Conservation (phyloP, 1,140 invertebrate species). For the Ceratina japonica region DNA sequence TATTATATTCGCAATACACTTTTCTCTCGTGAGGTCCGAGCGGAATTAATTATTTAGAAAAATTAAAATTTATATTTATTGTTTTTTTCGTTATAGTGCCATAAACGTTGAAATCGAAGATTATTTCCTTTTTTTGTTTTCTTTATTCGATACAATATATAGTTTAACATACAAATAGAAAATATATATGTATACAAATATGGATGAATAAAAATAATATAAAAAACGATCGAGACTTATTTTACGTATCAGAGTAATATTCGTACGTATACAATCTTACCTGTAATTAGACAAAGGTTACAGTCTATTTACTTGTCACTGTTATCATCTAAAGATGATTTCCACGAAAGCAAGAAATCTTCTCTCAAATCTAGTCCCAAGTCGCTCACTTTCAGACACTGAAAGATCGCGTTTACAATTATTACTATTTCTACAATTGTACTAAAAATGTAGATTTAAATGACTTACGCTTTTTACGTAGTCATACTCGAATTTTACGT, state of each 20-base stretch:
- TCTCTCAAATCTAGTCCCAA: conserved; percentile 80
- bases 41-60: conserved; percentile 18
- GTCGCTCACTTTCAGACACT: conserved; percentile 82
- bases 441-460: not conserved
- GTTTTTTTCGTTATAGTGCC: conserved; percentile 60
- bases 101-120: conserved; percentile 42
- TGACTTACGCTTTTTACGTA: conserved; percentile 57
- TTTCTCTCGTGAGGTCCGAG: conserved; percentile 8
- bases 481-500: conserved; percentile 63
- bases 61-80: conserved; percentile 43
- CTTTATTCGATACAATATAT: conserved; percentile 24
- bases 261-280: too few relatives aligned
- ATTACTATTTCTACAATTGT: conserved; percentile 12
- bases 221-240: not conserved
- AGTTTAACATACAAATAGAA: not conserved
- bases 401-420: conserved; percentile 55
- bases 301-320: not conserved
- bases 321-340: not conserved
- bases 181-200: conserved; percentile 10
- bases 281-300: not conserved
- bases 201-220: conserved; percentile 1
- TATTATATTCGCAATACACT: conserved; percentile 13
- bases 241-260: not conserved
- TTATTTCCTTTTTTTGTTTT: conserved; percentile 7
- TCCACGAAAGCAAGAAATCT: conserved; percentile 61